Percentiles rank a stretch among this genome's conserved stretches.
Conservation (phyloP, 2,888 invertebrate species). For the Euspilapteryx auroguttella region DNA sequence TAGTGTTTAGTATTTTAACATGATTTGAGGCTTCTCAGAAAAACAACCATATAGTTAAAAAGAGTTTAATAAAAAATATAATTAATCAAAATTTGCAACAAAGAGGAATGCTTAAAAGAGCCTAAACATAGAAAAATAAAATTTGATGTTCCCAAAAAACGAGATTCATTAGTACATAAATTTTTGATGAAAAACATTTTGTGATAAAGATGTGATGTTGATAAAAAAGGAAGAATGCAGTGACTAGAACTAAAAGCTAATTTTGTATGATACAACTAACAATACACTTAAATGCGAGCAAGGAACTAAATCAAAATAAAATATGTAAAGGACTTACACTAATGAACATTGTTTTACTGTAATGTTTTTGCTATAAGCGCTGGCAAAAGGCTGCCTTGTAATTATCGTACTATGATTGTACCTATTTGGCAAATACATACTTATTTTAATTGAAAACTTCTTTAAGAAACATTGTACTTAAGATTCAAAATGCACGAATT, state of each 20-base stretch:
- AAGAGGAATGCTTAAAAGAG: not conserved
- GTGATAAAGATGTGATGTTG: not conserved
- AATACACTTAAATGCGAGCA: constrained; percentile 34
- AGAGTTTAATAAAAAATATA: not conserved
- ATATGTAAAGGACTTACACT: too few species aligned
- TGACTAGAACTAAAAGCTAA: constrained; percentile 41
- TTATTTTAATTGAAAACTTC: too few species aligned
- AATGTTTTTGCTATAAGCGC: too few species aligned
- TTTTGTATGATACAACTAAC: constrained; percentile 11
- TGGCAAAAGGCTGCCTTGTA: too few species aligned
- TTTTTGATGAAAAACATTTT: too few species aligned
- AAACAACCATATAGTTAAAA: not conserved
- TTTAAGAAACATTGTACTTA: too few species aligned
- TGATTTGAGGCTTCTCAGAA: too few species aligned
- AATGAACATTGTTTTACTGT: too few species aligned
- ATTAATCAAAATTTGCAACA: not conserved
- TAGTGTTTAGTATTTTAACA: too few species aligned
- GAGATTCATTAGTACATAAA: constrained; percentile 1
- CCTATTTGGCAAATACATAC: too few species aligned
- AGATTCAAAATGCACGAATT: too few species aligned
- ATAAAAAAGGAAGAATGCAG: constrained; percentile 6
- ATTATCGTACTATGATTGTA: too few species aligned
- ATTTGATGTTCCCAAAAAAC: not conserved
- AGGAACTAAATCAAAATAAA: constrained; percentile 20
- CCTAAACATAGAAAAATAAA: not conserved